Evolutionary conservation across 2,888 invertebrate genomes (phyloP).

Genomic region (Esperia sulphurella): DNA sequence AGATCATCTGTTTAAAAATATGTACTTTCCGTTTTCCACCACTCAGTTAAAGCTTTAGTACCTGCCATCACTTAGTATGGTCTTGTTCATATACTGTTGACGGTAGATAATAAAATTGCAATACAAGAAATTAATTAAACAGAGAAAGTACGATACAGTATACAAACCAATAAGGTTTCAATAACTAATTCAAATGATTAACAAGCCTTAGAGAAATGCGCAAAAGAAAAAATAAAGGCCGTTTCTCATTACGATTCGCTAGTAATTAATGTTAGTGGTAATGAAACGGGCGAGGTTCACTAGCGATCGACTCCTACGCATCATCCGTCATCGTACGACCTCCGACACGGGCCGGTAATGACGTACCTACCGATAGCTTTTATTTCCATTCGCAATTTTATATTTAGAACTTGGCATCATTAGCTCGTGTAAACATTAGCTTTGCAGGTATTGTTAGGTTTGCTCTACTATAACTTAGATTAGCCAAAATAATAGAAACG

Average conservation of each 20-base stretch:
- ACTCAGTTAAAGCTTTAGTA: too few species aligned
- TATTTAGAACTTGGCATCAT: not conserved
- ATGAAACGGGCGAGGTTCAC: conserved; percentile 54
- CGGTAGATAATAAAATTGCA: too few species aligned
- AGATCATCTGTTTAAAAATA: too few species aligned
- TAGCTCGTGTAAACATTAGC: not conserved
- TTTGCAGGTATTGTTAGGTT: too few species aligned
- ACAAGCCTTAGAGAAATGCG: conserved; percentile 20
- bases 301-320: conserved; percentile 65
- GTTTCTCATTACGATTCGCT: conserved; percentile 61
- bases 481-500: too few species aligned
- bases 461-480: too few species aligned
- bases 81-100: too few species aligned
- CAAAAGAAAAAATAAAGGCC: conserved; percentile 41
- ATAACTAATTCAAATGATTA: conserved; percentile 13
- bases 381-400: conserved; percentile 31
- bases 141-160: not conserved
- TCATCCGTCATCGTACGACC: conserved; percentile 70
- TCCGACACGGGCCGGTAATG: conserved; percentile 56
- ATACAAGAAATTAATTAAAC: too few species aligned
- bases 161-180: not conserved
- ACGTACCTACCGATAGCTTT: conserved; percentile 37
- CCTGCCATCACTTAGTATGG: too few species aligned
- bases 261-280: conserved; percentile 69
- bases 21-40: too few species aligned